These are phyloP conservation scores for Epinotia ramella DNA, from an alignment of 2,888 invertebrate genomes.

Conservation along the genomic window DNA sequence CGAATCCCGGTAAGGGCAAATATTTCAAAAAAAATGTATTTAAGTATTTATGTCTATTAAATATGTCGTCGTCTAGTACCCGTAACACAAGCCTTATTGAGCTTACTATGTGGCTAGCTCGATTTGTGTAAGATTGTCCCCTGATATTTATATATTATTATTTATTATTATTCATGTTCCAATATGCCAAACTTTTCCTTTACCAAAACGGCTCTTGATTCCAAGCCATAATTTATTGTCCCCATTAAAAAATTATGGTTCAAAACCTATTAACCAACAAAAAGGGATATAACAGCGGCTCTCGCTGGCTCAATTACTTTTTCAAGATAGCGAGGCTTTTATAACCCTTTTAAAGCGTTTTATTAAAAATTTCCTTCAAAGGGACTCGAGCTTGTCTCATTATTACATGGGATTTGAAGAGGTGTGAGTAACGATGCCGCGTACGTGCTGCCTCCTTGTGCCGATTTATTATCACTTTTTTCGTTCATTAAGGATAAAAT, in stretches of 20 bases:
- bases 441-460: conserved; percentile 61
- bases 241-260: conserved; percentile 37
- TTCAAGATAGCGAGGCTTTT: conserved; percentile 70
- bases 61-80: too few species aligned
- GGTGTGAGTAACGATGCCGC: conserved; percentile 63
- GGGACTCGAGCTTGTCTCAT: conserved; percentile 70
- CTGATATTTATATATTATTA: too few species aligned
- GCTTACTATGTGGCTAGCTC: too few species aligned
- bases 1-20: too few species aligned
- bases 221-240: conserved; percentile 12
- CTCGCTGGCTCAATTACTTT: conserved; percentile 70
- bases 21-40: too few species aligned
- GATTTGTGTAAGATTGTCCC: too few species aligned
- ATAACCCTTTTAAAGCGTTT: conserved; percentile 74
- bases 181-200: neutral
- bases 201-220: conserved; percentile 4
- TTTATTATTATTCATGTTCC: too few species aligned
- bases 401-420: conserved; percentile 73
- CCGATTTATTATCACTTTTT: conserved; percentile 48
- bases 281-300: conserved; percentile 52
- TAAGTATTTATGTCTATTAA: too few species aligned
- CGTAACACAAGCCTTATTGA: too few species aligned
- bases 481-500: neutral
- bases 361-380: conserved; percentile 75
- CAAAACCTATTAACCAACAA: conserved; percentile 48